phyloP scores from a whole-genome alignment of 2,888 invertebrate species.

The Halocaridina rubra region DNA sequence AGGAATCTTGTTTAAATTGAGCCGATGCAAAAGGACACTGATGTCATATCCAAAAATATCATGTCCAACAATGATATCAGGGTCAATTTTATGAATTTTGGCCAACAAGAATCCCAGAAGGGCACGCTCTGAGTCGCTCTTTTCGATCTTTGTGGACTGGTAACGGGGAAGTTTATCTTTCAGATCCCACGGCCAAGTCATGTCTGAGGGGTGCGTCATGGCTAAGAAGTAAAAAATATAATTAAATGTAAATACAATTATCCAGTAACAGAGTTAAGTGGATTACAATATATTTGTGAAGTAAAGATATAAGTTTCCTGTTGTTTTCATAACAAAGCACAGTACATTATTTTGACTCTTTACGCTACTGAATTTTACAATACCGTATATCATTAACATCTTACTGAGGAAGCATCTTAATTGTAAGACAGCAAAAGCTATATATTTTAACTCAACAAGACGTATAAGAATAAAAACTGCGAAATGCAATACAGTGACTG shows the following conservation, averaged over 20 bases:
- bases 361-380: no score
- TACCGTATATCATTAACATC: no score
- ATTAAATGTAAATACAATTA: not conserved
- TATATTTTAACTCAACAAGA: no score
- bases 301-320: no score
- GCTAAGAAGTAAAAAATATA: slow-evolving; percentile 71
- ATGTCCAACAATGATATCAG: slow-evolving; percentile 94
- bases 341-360: no score
- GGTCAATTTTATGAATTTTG: slow-evolving; percentile 83
- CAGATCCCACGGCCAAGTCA: slow-evolving; percentile 86
- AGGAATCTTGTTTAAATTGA: slow-evolving; percentile 79
- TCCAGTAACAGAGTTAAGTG: not conserved
- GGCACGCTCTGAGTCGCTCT: slow-evolving; percentile 85
- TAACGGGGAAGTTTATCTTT: slow-evolving; percentile 77
- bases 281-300: not conserved
- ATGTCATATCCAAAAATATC: slow-evolving; percentile 91
- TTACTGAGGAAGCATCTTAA: no score
- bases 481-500: no score
- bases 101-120: slow-evolving; percentile 84
- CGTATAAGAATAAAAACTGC: no score
- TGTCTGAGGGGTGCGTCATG: slow-evolving; percentile 82
- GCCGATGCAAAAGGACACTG: slow-evolving; percentile 87
- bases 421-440: no score
- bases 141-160: slow-evolving; percentile 76
- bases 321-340: no score